Conservation (phyloP, 2,888 invertebrate genomes). For the Polylopha cassiicola region DNA sequence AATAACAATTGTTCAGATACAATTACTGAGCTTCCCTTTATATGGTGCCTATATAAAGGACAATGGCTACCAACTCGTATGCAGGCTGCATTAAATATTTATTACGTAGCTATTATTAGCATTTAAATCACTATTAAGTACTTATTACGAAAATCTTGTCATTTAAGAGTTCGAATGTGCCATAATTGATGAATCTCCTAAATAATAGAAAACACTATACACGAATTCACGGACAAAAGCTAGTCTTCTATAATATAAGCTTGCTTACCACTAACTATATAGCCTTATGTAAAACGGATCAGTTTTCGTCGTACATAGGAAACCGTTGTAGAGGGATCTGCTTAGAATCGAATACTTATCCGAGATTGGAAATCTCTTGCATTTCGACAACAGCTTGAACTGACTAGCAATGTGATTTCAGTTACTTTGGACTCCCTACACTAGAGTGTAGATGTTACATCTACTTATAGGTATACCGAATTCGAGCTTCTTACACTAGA, state of each 20-base stretch:
- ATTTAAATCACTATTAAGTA: no score
- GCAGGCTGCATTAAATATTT: slow-evolving; percentile 3
- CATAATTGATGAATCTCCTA: no score
- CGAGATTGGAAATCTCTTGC: slow-evolving; percentile 22
- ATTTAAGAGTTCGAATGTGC: no score
- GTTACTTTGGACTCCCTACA: slow-evolving; percentile 5
- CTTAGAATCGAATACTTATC: slow-evolving; percentile 23
- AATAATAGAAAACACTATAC: no score
- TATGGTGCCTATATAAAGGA: slow-evolving; percentile 11
- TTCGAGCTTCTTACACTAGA: no score
- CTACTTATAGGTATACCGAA: no score
- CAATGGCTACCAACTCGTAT: slow-evolving; percentile 10
- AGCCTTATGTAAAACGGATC: slow-evolving; percentile 25
- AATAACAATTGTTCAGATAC: slow-evolving; percentile 31
- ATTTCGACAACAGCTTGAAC: slow-evolving; percentile 26
- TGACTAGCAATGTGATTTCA: slow-evolving; percentile 20
- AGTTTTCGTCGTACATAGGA: slow-evolving; percentile 22
- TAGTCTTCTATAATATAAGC: no score
- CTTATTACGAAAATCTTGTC: no score
- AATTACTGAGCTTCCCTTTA: slow-evolving; percentile 27
- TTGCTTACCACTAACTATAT: slow-evolving; percentile 27
- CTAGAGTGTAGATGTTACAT: no score
- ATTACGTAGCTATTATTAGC: no score
- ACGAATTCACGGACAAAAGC: no score
- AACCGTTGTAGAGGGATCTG: slow-evolving; percentile 13